Evolutionary conservation across 2,113 vertebrate species (phyloP).

Genomic region (Peromyscus californicus): DNA sequence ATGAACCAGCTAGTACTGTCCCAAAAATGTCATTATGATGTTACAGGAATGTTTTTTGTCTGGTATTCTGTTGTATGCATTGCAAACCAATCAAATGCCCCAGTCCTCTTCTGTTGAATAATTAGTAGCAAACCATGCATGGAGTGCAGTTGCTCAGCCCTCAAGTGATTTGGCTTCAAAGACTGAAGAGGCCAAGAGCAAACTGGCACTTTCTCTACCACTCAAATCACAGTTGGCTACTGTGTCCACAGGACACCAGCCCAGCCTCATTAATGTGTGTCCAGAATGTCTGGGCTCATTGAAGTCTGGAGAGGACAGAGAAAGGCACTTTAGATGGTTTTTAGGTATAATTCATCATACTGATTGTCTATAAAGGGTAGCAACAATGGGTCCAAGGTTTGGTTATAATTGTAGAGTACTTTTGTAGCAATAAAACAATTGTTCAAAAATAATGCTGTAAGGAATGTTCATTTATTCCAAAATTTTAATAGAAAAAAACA

Average conservation of each 20-base stretch:
- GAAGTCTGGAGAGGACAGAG: not conserved
- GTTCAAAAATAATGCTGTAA: constrained; percentile 26
- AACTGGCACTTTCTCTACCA: constrained; percentile 55
- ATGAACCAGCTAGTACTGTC: constrained; percentile 69
- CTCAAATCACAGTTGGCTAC: constrained; percentile 74
- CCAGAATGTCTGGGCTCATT: constrained; percentile 64
- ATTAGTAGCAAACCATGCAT: constrained; percentile 72
- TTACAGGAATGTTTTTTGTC: constrained; percentile 57
- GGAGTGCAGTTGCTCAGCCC: constrained; percentile 62
- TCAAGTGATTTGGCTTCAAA: constrained; percentile 71
- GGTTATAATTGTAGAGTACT: constrained; percentile 20
- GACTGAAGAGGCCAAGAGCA: constrained; percentile 65
- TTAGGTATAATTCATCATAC: constrained; percentile 14
- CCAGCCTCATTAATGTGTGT: constrained; percentile 63
- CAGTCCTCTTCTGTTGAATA: constrained; percentile 67
- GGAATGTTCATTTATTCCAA: not conserved
- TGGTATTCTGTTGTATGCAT: constrained; percentile 26
- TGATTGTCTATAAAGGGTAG: constrained; percentile 20
- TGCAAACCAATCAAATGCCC: constrained; percentile 65
- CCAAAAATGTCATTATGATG: constrained; percentile 49
- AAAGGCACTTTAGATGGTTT: constrained; percentile 36
- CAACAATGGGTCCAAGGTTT: not conserved
- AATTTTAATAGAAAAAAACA: constrained; percentile 4
- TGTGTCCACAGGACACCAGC: constrained; percentile 49
- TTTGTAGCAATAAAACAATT: constrained; percentile 37